Base-by-base conservation (phyloP, 2,797 vertebrate genomes). In the Echeneis naucrates region DNA sequence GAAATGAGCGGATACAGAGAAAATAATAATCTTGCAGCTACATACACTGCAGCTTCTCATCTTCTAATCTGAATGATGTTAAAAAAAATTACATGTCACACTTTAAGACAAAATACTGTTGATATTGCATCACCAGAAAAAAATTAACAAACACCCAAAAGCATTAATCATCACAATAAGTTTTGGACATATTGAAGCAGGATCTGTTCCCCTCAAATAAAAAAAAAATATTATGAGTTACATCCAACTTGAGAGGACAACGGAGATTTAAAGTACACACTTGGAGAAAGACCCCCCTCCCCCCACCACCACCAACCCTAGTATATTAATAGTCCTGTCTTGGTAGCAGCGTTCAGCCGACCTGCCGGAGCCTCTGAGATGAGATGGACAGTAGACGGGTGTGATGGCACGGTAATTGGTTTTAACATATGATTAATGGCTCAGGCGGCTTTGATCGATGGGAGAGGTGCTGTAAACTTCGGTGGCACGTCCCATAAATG, bases 401-500 rank as follows among this genome's bases (percentile, higher is more conserved):
- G 65, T 58, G 86, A 84, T 68, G 80, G 81, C 59, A 53, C 16
- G 12, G 77, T 88, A 88, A 92, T 90, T 87, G 80, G 68, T 86
- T 89, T 89, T 79, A 74, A 78, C 63, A 60, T 84, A 77, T 88
- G 89, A 90, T 88, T 87, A 88, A 89, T 83, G 81, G 56, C 74
- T 76, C 54, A 4, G 68, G 60, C 75, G 75, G 77, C 73, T 76
- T 77, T 83, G 85, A 87, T 86, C 54, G 44, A 84, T 78, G 78
- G 59, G 51, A 40, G 81, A 67, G 72, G 55, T 60, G 68, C 53
- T 75, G 75, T 86, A 84, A 87, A 87, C 81, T 87, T 80, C 4
- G 11, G 71, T 64, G 62, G 57, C 65, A 16, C 77, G 62, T 66
- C 70, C 71, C 35, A 72, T 83, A 87, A 87, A 85, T 26, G 62